A percentile compares a stretch with the other conserved stretches of the same genome.
These are phyloP conservation scores for Laticauda colubrina DNA, from an alignment of 2,113 vertebrate species.

Conservation along the genomic window DNA sequence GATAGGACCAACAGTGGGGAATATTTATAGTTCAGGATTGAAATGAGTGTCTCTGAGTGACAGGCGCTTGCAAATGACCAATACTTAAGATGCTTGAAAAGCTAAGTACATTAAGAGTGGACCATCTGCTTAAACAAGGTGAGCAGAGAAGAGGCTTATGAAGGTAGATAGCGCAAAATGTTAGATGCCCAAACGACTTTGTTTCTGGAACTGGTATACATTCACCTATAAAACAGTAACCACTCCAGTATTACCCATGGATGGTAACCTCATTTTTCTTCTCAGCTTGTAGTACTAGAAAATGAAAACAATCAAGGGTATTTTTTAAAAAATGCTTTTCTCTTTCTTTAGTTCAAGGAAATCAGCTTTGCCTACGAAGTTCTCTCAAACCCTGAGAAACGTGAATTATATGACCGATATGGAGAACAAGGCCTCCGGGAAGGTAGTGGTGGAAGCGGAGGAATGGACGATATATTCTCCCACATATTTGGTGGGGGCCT, in stretches of 20 bases:
- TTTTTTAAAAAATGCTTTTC: slow-evolving; percentile 7
- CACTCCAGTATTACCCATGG: not conserved
- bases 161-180: not conserved
- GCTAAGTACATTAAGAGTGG: not conserved
- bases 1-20: not conserved
- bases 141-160: not conserved
- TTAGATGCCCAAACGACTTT: not conserved
- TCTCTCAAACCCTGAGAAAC: slow-evolving; percentile 93
- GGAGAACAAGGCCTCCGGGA: slow-evolving; percentile 96
- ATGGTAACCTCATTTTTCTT: not conserved
- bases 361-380: slow-evolving; percentile 99
- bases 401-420: slow-evolving; percentile 94
- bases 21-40: not conserved
- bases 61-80: not conserved
- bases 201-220: not conserved
- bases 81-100: not conserved
- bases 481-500: slow-evolving; percentile 98
- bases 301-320: not conserved
- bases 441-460: slow-evolving; percentile 89
- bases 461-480: slow-evolving; percentile 99
- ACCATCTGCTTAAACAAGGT: not conserved
- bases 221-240: not conserved
- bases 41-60: not conserved
- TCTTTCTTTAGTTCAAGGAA: slow-evolving; percentile 89
- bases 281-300: not conserved